These are phyloP conservation scores for Nyctibius bracteatus DNA, from an alignment of 2,113 vertebrate genomes.

Conservation along the genomic window DNA sequence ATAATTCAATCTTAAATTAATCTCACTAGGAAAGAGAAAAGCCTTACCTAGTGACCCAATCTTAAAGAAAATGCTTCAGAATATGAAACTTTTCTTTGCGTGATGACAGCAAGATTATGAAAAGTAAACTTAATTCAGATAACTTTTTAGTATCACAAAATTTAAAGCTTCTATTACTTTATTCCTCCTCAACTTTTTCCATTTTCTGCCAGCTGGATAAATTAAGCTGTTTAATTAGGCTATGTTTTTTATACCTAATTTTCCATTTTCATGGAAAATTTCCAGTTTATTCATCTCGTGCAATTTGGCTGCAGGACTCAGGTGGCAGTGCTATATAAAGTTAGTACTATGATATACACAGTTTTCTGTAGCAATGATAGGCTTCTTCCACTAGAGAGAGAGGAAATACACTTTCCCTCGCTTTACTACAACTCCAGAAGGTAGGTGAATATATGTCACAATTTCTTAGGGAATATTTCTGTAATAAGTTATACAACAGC, in stretches of 20 bases:
- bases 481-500: background rate
- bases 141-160: background rate
- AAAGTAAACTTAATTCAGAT: background rate
- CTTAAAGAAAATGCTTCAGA: background rate
- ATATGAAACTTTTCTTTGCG: background rate
- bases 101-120: background rate
- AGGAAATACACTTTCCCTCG: background rate
- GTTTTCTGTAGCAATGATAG: background rate
- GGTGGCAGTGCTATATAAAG: background rate
- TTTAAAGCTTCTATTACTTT: background rate
- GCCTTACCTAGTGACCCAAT: background rate
- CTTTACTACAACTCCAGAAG: background rate
- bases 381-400: background rate
- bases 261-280: background rate
- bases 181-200: background rate
- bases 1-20: background rate
- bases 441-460: background rate
- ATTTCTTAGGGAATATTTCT: background rate
- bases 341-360: background rate
- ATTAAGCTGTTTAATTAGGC: background rate
- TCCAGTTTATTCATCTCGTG: background rate
- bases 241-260: background rate
- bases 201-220: background rate
- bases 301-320: background rate
- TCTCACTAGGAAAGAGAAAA: background rate